Conservation (phyloP, 2,888 invertebrate genomes). For the Caenorhabditis panamensis region DNA sequence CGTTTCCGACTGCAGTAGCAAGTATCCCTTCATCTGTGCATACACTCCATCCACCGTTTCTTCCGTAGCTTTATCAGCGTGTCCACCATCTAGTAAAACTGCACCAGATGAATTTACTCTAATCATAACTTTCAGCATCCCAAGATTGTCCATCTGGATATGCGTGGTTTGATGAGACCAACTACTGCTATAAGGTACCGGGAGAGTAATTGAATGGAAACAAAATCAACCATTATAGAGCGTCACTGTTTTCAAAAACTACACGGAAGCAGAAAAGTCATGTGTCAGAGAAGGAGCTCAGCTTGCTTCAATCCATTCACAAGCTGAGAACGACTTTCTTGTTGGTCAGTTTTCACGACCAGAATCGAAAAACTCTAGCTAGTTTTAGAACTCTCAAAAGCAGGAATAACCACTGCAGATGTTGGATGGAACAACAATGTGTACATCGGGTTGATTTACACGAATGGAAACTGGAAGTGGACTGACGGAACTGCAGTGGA, state of each 20-base stretch:
- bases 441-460: conserved; percentile 13
- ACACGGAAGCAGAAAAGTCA: neutral
- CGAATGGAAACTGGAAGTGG: conserved; percentile 35
- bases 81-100: neutral
- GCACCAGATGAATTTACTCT: neutral
- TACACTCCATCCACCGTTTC: neutral
- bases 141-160: conserved; percentile 22
- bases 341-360: neutral
- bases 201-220: neutral
- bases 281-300: conserved; percentile 23
- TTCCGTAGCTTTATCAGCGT: neutral
- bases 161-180: conserved; percentile 13
- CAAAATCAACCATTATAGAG: neutral
- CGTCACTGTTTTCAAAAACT: neutral
- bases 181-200: conserved; percentile 16
- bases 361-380: neutral
- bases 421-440: conserved; percentile 5
- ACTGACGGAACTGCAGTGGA: conserved; percentile 29
- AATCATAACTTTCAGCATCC: neutral
- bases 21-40: conserved; percentile 6
- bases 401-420: conserved; percentile 10
- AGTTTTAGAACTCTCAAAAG: conserved; percentile 8
- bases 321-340: conserved; percentile 23
- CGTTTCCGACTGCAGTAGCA: neutral
- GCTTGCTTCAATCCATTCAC: conserved; percentile 22